These are phyloP conservation scores for Myotis vivesi DNA, from an alignment of 2,797 vertebrate species.

Conservation along the genomic window DNA sequence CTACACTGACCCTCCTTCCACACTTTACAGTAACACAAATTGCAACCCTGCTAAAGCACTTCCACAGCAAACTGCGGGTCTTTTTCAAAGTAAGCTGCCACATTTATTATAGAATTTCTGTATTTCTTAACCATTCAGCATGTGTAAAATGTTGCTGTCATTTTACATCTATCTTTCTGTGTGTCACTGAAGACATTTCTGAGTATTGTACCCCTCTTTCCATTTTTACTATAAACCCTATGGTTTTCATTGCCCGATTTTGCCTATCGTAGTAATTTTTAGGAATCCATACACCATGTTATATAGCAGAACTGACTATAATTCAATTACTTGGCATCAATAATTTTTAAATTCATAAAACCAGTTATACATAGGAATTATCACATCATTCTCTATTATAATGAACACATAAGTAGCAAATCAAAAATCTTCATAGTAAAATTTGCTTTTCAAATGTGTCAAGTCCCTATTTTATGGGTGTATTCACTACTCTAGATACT, in stretches of 20 bases:
- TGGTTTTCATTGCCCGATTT: not conserved
- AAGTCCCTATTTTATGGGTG: not conserved
- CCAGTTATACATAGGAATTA: not conserved
- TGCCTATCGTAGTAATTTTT: not conserved
- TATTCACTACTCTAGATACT: not conserved
- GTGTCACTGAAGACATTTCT: not conserved
- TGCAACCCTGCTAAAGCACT: not conserved
- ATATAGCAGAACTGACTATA: not conserved
- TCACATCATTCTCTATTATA: not conserved
- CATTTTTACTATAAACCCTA: not conserved
- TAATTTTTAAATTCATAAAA: slow-evolving; percentile 39
- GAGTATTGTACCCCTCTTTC: not conserved
- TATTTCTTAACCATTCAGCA: slow-evolving; percentile 15
- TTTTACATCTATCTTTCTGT: not conserved
- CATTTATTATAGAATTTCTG: not conserved
- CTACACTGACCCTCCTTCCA: not conserved
- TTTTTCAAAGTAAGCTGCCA: not conserved
- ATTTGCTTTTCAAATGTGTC: not conserved
- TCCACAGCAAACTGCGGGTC: not conserved
- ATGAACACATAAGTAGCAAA: not conserved
- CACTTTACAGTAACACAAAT: not conserved
- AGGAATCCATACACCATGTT: not conserved
- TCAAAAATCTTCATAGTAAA: slow-evolving; percentile 24
- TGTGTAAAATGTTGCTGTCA: not conserved
- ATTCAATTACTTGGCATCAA: slow-evolving; percentile 3